Evolutionary conservation across 1,140 invertebrate species (phyloP).

Genomic region (Dolichoris vasculosae): DNA sequence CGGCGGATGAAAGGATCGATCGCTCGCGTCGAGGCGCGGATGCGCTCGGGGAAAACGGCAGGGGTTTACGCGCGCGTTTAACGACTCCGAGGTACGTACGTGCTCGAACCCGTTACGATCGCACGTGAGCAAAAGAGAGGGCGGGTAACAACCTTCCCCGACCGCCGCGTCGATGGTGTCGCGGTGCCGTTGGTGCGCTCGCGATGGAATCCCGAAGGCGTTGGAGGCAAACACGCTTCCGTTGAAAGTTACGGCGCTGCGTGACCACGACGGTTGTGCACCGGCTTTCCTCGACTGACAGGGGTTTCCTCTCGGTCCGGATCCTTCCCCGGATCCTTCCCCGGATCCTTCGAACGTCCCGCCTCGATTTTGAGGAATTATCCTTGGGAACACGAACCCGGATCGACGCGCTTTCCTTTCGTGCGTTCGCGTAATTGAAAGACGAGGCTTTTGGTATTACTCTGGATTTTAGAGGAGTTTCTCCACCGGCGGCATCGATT

Average conservation of each 20-base stretch:
- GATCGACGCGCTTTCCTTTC: background rate
- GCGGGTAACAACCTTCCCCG: constrained; percentile 42
- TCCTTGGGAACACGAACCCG: background rate
- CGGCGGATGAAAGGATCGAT: constrained; percentile 15
- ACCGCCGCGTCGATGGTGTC: constrained; percentile 49
- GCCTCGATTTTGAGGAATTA: constrained; percentile 17
- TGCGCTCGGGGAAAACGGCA: background rate
- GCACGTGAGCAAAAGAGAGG: constrained; percentile 51
- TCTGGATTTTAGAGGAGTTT: background rate
- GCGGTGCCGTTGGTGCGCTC: background rate
- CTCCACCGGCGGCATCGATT: background rate
- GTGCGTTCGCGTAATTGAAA: background rate
- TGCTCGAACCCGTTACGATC: constrained; percentile 60
- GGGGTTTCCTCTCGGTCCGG: background rate
- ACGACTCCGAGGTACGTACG: constrained; percentile 58
- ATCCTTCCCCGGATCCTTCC: background rate
- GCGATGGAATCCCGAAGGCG: constrained; percentile 10
- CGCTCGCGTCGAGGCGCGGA: background rate
- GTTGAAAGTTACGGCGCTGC: constrained; percentile 53
- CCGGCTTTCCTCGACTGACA: constrained; percentile 17
- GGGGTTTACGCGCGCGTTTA: constrained; percentile 56
- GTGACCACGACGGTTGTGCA: constrained; percentile 45
- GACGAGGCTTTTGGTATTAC: background rate
- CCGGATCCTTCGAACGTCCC: background rate
- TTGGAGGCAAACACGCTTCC: constrained; percentile 51